Evolutionary conservation across 2,113 vertebrate species (phyloP).

Genomic region (Columba janthina): DNA sequence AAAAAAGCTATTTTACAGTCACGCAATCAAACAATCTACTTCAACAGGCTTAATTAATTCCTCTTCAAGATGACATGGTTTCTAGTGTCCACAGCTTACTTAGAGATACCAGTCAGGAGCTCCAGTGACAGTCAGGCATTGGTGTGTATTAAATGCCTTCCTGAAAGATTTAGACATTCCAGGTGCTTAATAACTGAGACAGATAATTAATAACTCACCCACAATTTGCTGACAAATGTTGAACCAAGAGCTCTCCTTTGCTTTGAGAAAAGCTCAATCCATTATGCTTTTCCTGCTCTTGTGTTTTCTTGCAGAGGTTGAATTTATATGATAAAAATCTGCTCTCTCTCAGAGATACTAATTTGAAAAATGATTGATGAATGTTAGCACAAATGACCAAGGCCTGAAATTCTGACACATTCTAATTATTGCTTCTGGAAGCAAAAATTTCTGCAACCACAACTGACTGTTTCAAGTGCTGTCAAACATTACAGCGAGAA

Average conservation of each 20-base stretch:
- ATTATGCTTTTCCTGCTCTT: conserved; percentile 17
- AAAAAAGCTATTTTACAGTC: neutral
- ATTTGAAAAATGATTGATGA: conserved; percentile 49
- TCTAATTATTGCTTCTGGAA: conserved; percentile 40
- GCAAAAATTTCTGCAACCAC: conserved; percentile 37
- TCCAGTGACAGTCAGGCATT: neutral
- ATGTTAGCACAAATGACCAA: neutral
- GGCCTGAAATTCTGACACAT: conserved; percentile 43
- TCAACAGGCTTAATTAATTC: neutral
- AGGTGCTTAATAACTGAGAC: conserved; percentile 52
- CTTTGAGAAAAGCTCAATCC: conserved; percentile 23
- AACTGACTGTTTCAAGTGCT: conserved; percentile 41
- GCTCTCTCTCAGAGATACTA: conserved; percentile 28
- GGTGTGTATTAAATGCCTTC: conserved; percentile 45
- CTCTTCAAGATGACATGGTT: neutral
- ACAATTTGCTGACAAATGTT: conserved; percentile 45
- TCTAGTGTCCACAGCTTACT: neutral
- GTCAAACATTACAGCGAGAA: conserved; percentile 16
- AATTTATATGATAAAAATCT: conserved; percentile 47
- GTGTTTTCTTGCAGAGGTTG: conserved; percentile 9
- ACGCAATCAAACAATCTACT: neutral
- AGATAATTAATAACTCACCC: conserved; percentile 50
- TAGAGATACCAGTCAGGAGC: neutral
- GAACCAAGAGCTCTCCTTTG: neutral
- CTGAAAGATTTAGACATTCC: conserved; percentile 46